A percentile compares a stretch with the other conserved stretches of the same genome.
Evolutionary conservation across 1,140 invertebrate species (phyloP).

Genomic region (Drosophila erecta): DNA sequence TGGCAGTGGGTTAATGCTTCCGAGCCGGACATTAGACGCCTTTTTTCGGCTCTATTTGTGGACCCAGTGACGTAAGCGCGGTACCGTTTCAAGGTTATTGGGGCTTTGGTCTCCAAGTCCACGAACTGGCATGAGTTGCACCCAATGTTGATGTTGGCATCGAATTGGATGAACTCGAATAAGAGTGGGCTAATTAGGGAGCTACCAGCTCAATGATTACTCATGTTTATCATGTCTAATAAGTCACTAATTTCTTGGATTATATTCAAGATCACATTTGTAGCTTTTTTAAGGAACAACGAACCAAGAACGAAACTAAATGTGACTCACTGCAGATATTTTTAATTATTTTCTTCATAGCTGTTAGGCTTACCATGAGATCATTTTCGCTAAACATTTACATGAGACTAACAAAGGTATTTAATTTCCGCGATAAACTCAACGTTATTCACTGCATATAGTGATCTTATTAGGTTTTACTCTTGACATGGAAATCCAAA

Average conservation of each 20-base stretch:
- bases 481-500: no score
- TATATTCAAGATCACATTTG: no score
- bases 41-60: constrained; percentile 22
- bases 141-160: constrained; percentile 12
- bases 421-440: constrained; percentile 52
- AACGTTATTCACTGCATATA: neutral
- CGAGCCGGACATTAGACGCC: constrained; percentile 31
- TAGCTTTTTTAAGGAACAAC: no score
- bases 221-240: no score
- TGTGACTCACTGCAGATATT: no score
- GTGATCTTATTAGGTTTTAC: no score
- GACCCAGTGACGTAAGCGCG: constrained; percentile 56
- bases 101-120: constrained; percentile 18
- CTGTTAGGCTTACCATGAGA: constrained; percentile 8
- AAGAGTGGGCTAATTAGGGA: no score
- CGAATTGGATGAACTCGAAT: neutral
- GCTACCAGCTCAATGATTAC: no score
- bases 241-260: no score
- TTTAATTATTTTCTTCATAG: neutral
- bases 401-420: constrained; percentile 27
- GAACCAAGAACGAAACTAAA: no score
- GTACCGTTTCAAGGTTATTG: constrained; percentile 59
- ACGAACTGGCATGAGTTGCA: constrained; percentile 31
- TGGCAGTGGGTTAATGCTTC: constrained; percentile 12
- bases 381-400: constrained; percentile 1